A percentile compares a stretch with the other conserved stretches of the same genome.
phyloP scores from a whole-genome alignment of 2,797 vertebrate genomes.

The Tragelaphus oryx region DNA sequence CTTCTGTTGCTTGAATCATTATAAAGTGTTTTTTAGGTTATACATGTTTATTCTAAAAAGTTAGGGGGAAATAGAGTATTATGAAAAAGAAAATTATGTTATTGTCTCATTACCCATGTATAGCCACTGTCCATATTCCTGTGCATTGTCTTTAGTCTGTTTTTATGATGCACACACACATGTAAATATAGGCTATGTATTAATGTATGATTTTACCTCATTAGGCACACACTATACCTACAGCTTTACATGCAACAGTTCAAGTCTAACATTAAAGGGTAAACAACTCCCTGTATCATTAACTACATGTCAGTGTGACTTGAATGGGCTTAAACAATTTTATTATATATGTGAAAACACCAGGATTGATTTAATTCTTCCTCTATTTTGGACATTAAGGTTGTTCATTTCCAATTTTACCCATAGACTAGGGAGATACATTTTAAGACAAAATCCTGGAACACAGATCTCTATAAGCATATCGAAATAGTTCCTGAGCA shows the following conservation, averaged over 20 bases:
- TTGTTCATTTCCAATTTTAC: not conserved
- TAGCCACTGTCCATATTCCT: not conserved
- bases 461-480: not conserved
- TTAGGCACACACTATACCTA: not conserved
- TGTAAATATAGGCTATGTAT: accelerated
- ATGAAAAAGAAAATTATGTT: not conserved
- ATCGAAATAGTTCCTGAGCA: not conserved
- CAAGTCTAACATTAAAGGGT: not conserved
- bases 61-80: not conserved
- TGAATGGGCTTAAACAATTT: not conserved
- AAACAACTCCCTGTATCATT: not conserved
- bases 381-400: not conserved
- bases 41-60: not conserved
- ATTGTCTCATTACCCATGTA: not conserved
- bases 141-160: not conserved
- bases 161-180: not conserved
- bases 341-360: not conserved
- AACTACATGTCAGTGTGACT: not conserved
- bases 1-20: not conserved
- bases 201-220: not conserved
- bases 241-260: not conserved
- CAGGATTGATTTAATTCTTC: not conserved
- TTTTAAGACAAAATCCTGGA: not conserved
- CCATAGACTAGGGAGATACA: not conserved
- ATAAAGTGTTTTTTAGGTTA: not conserved